Evolutionary conservation across 2,888 invertebrate genomes (phyloP).

Genomic region (Ectemnius continuus): DNA sequence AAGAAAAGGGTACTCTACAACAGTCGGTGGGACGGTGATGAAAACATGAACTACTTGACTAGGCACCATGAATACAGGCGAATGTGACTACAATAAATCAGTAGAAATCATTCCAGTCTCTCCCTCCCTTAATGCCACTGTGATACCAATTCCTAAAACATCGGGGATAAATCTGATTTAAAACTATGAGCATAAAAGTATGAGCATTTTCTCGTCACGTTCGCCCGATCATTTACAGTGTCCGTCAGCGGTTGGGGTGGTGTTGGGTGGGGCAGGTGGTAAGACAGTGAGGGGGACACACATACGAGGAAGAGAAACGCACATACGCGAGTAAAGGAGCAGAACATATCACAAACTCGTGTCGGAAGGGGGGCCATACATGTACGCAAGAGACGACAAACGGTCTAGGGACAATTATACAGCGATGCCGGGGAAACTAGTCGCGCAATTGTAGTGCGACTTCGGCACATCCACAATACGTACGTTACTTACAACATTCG

Average conservation of each 20-base stretch:
- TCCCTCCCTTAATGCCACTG: too few relatives aligned
- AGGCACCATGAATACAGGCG: too few relatives aligned
- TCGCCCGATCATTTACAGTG: too few relatives aligned
- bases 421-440: slow-evolving; percentile 49
- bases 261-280: too few relatives aligned
- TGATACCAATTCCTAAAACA: too few relatives aligned
- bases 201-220: too few relatives aligned
- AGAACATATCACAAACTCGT: slow-evolving; percentile 49
- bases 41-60: slow-evolving; percentile 5
- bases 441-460: slow-evolving; percentile 25
- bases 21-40: slow-evolving; percentile 29
- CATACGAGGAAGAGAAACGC: slow-evolving; percentile 7
- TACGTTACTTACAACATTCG: slow-evolving; percentile 64
- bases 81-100: too few relatives aligned
- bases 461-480: slow-evolving; percentile 49
- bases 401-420: slow-evolving; percentile 67
- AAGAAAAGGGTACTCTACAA: slow-evolving; percentile 37
- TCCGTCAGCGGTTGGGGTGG: too few relatives aligned
- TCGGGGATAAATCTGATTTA: too few relatives aligned
- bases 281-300: background rate
- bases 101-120: too few relatives aligned
- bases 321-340: slow-evolving; percentile 34
- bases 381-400: slow-evolving; percentile 67
- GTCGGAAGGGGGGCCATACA: slow-evolving; percentile 53
- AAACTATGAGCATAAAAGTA: too few relatives aligned